Conservation (phyloP, 2,113 vertebrate genomes). For the Cariama cristata region DNA sequence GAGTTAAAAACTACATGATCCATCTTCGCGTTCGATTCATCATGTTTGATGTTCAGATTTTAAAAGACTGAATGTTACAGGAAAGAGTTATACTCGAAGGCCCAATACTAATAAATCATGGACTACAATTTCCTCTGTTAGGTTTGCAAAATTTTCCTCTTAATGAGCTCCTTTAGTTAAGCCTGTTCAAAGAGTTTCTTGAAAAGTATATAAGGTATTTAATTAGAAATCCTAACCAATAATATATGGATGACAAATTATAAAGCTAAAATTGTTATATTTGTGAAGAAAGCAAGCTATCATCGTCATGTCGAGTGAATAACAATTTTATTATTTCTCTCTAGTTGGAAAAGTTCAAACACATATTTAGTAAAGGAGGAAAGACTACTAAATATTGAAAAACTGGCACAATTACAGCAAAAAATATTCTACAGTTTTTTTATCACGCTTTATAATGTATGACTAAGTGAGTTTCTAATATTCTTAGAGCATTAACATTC, state of each 20-base stretch:
- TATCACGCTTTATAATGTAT: background rate
- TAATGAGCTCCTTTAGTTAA: slow-evolving; percentile 11
- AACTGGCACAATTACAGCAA: background rate
- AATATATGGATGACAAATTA: background rate
- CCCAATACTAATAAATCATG: background rate
- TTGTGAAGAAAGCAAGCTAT: background rate
- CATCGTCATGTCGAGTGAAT: background rate
- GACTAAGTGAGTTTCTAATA: background rate
- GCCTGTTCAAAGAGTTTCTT: slow-evolving; percentile 4
- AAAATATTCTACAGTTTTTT: background rate
- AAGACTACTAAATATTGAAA: background rate
- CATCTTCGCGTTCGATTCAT: background rate
- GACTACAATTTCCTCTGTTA: background rate
- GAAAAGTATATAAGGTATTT: background rate
- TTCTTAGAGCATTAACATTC: background rate
- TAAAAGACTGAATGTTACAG: background rate
- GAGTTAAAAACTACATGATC: background rate
- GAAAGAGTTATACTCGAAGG: background rate
- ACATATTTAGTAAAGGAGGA: background rate
- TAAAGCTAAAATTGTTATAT: background rate
- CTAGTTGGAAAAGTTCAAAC: background rate
- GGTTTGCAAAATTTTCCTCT: background rate
- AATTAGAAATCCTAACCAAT: background rate
- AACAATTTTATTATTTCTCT: background rate
- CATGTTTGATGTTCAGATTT: background rate